Base-by-base conservation (phyloP, 2,797 vertebrate genomes). In the Leptodactylus fallax region DNA sequence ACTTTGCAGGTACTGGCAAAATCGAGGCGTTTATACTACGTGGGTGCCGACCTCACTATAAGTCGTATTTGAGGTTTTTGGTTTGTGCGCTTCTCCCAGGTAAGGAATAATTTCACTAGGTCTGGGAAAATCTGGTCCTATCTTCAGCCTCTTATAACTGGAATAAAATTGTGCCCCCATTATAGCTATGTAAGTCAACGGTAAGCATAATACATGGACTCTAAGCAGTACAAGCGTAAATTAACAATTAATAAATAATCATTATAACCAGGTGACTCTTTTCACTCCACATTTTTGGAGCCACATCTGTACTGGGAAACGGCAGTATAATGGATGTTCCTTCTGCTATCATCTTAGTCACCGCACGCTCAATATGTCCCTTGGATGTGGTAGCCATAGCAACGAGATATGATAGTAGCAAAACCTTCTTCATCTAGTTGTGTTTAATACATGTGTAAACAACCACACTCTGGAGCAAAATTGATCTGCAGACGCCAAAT, bases 371-470 rank as follows among this genome's bases (percentile, higher is more conserved):
- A 81, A 19, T 69, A 51, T 58, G 84, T 76, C 58, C 16, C 51
- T 65, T 3, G 71, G 71, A 82, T 86, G 27, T 58, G 27, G 87
- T 82, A 89, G 60, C 58, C 60, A 89, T 89, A 71, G 84, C 71
- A 86, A 89, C 87, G 51, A 77, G 78, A 82, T 89, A 86, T 69
- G 49, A 89, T 58, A 86, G 76, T 71, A 58, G 77, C 51, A 60
- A 87, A 87, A 67, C 51, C 74, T 69, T 87, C 71, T 65, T 85
- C 74, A 79, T 78, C n/a, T 56, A 45, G 45, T 77, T 60, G 23
- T 78, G 77, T 21, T 79, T 88, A 80, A 85, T 88, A 81, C 78
- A 58, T 88, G 83, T 85, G 83, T 65, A 89, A 85, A 89, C 60
- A 86, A 74, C 60, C 58, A 77, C 10, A 58, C 63, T 36, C 63